These are phyloP conservation scores for Emydocephalus ijimae DNA, from an alignment of 2,113 vertebrate genomes.

Conservation along the genomic window DNA sequence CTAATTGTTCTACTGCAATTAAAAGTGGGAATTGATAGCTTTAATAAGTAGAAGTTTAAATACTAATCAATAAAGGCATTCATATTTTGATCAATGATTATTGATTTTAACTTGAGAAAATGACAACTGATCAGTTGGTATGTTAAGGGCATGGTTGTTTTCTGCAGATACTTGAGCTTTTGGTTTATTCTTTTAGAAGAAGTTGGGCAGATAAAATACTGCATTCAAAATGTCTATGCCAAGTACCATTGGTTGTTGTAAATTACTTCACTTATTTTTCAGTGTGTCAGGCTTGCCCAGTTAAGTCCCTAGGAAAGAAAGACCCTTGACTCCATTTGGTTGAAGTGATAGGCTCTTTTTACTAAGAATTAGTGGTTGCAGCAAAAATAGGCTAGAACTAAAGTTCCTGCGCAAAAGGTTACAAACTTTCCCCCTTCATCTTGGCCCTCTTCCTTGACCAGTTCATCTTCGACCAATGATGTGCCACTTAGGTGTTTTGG, in stretches of 20 bases:
- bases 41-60: not conserved
- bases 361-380: not conserved
- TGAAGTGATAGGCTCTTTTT: not conserved
- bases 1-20: not conserved
- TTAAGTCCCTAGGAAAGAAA: not conserved
- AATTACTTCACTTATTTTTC: not conserved
- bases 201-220: not conserved
- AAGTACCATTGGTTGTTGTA: not conserved
- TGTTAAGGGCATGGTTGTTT: not conserved
- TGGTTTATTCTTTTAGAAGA: not conserved
- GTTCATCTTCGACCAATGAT: no score
- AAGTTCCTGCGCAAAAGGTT: not conserved
- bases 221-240: not conserved
- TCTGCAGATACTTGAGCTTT: not conserved
- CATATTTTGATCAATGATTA: not conserved
- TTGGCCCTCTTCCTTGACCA: not conserved
- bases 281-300: not conserved
- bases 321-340: not conserved
- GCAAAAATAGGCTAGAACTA: not conserved
- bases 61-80: not conserved
- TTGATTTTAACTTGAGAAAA: conserved; percentile 13
- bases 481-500: no score
- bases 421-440: not conserved
- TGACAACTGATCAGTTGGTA: not conserved
- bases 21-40: not conserved